Conservation (phyloP, 2,797 vertebrate genomes). For the Falco columbarius region DNA sequence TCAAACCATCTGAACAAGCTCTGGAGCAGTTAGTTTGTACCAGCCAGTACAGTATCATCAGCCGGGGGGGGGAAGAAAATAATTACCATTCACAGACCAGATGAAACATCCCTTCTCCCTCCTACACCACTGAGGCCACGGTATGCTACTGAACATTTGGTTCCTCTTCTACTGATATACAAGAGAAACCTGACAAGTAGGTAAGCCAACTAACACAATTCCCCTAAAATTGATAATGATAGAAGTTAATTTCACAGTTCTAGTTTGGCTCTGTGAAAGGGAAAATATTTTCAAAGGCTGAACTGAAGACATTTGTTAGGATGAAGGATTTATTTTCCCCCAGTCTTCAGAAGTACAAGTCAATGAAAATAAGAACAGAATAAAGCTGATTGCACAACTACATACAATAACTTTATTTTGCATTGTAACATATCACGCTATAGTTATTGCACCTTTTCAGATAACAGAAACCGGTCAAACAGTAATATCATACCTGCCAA, state of each 20-base stretch:
- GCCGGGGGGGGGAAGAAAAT: too few species aligned
- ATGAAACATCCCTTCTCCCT: background rate
- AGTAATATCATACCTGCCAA: background rate
- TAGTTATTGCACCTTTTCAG: background rate
- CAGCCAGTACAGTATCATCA: background rate
- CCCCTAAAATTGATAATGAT: background rate
- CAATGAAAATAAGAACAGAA: background rate
- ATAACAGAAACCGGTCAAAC: background rate
- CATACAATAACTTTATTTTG: background rate
- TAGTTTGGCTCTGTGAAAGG: background rate
- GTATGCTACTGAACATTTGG: background rate
- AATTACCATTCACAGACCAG: background rate
- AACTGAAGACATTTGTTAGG: background rate
- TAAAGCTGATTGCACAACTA: background rate
- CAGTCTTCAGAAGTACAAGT: background rate
- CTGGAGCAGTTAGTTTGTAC: background rate
- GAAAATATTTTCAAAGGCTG: background rate
- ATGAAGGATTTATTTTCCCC: background rate
- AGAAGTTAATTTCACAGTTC: background rate
- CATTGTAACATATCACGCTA: fast-evolving
- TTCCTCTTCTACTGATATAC: background rate
- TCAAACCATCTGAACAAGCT: background rate
- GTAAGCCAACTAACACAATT: background rate
- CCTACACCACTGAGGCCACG: background rate
- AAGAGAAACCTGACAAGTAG: background rate